Evolutionary conservation across 2,797 vertebrate genomes (phyloP).

Genomic region (Loriculus beryllinus): DNA sequence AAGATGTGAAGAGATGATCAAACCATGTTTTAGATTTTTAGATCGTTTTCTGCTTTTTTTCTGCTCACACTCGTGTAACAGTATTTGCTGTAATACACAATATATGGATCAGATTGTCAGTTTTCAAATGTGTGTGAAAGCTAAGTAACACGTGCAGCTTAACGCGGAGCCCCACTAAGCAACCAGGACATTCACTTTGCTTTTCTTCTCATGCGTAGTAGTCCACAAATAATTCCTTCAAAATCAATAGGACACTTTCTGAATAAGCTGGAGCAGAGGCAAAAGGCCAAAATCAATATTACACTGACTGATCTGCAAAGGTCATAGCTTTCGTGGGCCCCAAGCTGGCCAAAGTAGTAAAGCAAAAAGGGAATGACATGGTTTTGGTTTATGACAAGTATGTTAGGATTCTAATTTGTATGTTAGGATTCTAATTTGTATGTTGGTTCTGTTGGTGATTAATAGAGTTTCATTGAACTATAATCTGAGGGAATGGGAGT

Average conservation of each 20-base stretch:
- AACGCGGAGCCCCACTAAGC: background rate
- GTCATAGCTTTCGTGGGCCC: background rate
- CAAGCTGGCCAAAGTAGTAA: background rate
- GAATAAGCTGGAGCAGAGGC: conserved; percentile 12
- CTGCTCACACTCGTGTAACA: background rate
- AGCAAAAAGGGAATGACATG: background rate
- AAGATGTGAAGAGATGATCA: background rate
- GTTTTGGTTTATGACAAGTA: background rate
- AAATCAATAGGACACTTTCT: conserved; percentile 50
- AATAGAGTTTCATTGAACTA: background rate
- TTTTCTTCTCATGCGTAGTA: conserved; percentile 9
- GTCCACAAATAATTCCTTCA: conserved; percentile 21
- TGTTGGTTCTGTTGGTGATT: background rate
- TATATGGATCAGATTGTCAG: too few relatives aligned
- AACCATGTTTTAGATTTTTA: background rate
- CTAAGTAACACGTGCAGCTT: background rate
- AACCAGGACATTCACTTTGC: background rate
- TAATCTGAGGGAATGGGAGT: background rate
- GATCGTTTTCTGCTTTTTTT: background rate
- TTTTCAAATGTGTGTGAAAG: background rate
- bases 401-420: background rate
- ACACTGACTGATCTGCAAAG: background rate
- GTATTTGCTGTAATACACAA: background rate
- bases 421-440: background rate
- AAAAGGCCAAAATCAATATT: conserved; percentile 18